Evolutionary conservation across 1,140 invertebrate species (phyloP).

Genomic region (Drosophila lini): DNA sequence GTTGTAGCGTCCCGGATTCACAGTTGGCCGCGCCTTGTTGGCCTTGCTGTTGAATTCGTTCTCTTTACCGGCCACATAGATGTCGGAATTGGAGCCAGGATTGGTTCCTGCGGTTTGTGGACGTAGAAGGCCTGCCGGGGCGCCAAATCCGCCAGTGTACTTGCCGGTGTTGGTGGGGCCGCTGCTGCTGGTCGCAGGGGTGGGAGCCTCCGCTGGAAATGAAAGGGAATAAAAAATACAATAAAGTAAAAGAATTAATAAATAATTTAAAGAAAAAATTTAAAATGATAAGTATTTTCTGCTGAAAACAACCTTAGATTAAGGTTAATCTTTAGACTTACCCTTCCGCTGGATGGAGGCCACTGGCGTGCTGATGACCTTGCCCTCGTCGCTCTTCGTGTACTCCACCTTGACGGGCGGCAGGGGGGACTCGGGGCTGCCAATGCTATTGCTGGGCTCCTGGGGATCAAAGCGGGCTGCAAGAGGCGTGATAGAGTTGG

Average conservation of each 20-base stretch:
- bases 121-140: conserved; percentile 63
- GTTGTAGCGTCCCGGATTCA: conserved; percentile 59
- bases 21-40: conserved; percentile 41
- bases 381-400: conserved; percentile 80
- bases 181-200: conserved; percentile 20
- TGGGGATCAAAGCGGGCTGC: conserved; percentile 69
- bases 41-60: conserved; percentile 51
- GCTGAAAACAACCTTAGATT: too few relatives aligned
- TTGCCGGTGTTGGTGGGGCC: conserved; percentile 38
- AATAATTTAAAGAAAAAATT: not conserved
- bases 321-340: conserved; percentile 27
- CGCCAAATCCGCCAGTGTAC: conserved; percentile 75
- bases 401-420: conserved; percentile 68
- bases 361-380: conserved; percentile 75
- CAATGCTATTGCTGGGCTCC: conserved; percentile 2
- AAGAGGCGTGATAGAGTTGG: conserved; percentile 76
- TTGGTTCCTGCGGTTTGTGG: conserved; percentile 26
- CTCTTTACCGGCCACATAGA: conserved; percentile 63
- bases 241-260: not conserved
- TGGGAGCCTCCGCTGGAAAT: conserved; percentile 24
- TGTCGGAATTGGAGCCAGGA: conserved; percentile 34
- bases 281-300: too few relatives aligned
- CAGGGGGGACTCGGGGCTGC: conserved; percentile 40
- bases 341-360: conserved; percentile 48
- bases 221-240: not conserved